Evolutionary conservation across 2,113 vertebrate species (phyloP).

Genomic region (Podarcis muralis): DNA sequence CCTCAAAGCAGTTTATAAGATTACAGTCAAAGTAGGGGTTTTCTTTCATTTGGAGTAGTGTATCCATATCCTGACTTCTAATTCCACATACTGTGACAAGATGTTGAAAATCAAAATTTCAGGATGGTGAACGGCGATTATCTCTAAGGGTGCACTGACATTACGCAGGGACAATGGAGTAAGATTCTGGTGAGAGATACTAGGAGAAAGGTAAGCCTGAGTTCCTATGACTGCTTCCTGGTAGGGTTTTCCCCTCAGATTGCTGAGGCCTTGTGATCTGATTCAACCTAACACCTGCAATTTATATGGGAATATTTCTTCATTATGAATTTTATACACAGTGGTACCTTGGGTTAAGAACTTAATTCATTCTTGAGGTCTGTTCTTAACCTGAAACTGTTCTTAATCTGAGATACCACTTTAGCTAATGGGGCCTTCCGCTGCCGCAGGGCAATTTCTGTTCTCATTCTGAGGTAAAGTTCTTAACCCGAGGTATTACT

Average conservation of each 20-base stretch:
- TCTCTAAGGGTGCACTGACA: neutral
- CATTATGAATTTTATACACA: too few relatives aligned
- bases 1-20: neutral
- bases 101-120: neutral
- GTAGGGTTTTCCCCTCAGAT: neutral
- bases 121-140: neutral
- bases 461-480: too few relatives aligned
- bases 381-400: too few relatives aligned
- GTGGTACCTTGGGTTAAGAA: too few relatives aligned
- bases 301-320: neutral
- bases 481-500: too few relatives aligned
- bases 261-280: neutral
- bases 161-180: neutral
- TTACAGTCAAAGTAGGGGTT: neutral
- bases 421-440: too few relatives aligned
- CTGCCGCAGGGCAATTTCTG: too few relatives aligned
- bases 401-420: too few relatives aligned
- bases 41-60: neutral
- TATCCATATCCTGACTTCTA: neutral
- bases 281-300: neutral
- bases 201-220: neutral
- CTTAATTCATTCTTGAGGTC: too few relatives aligned
- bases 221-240: neutral
- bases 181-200: neutral
- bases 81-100: neutral